These are phyloP conservation scores for Xylocopa sonorina DNA, from an alignment of 1,140 invertebrate genomes.

Conservation along the genomic window DNA sequence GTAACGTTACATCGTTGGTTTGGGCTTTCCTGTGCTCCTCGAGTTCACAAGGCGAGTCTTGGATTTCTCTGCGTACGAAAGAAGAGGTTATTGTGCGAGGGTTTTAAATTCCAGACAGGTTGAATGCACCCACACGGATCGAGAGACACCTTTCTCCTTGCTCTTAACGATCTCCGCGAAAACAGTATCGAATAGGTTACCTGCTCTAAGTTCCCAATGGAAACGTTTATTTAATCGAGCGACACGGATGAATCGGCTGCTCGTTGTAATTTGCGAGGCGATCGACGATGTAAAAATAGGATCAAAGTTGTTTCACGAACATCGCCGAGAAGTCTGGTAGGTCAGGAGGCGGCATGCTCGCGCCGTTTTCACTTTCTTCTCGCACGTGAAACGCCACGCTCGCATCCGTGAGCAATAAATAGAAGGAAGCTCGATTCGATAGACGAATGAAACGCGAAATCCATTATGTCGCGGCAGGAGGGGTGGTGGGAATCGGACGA, in stretches of 20 bases:
- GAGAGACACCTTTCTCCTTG: constrained; percentile 26
- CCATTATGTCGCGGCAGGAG: too few relatives aligned
- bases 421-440: background rate
- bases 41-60: constrained; percentile 68
- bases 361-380: background rate
- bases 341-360: background rate
- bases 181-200: constrained; percentile 40
- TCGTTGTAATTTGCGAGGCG: background rate
- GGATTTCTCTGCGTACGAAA: constrained; percentile 72
- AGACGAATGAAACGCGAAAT: background rate
- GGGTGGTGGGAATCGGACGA: too few relatives aligned
- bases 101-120: constrained; percentile 76
- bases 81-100: constrained; percentile 71
- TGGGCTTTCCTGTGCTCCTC: constrained; percentile 68
- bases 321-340: background rate
- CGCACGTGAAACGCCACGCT: background rate
- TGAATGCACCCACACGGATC: constrained; percentile 74
- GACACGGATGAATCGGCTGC: background rate
- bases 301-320: background rate
- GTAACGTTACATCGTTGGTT: constrained; percentile 73
- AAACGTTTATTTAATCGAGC: constrained; percentile 6
- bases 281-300: background rate
- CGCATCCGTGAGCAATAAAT: background rate
- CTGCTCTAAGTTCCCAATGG: too few relatives aligned
- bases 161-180: constrained; percentile 1